phyloP scores from a whole-genome alignment of 2,113 vertebrate species.

The Turnix velox region DNA sequence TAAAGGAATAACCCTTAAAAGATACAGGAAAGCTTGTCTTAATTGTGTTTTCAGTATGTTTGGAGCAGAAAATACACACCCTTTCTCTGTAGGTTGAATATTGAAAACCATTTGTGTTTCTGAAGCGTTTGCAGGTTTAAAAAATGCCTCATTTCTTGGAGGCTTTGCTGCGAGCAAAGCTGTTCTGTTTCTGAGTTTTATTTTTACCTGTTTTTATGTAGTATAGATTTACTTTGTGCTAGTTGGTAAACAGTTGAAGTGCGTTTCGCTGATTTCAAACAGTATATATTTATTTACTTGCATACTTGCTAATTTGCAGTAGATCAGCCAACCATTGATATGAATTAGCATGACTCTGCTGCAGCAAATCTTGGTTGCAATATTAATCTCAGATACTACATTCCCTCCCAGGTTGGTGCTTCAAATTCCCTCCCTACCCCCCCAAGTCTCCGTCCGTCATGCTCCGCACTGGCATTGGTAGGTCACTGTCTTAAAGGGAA shows the following conservation, averaged over 20 bases:
- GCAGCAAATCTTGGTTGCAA: conserved; percentile 50
- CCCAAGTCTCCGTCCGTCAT: conserved; percentile 56
- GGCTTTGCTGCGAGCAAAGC: not conserved
- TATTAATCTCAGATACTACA: conserved; percentile 62
- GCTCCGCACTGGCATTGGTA: conserved; percentile 56
- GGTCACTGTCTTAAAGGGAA: conserved; percentile 49
- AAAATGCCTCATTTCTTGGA: not conserved
- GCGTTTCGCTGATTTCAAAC: not conserved
- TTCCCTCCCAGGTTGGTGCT: conserved; percentile 63
- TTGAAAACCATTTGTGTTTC: not conserved
- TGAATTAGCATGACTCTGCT: conserved; percentile 44
- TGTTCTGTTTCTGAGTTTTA: not conserved
- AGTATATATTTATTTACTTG: not conserved
- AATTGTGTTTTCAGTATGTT: not conserved
- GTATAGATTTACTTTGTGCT: not conserved
- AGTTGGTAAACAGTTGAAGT: not conserved
- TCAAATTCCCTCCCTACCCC: conserved; percentile 62
- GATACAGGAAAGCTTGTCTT: not conserved
- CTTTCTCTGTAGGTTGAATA: not conserved
- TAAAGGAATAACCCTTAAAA: conserved; percentile 23
- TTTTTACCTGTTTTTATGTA: not conserved
- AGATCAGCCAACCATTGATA: conserved; percentile 7
- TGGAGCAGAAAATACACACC: not conserved
- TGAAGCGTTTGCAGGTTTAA: not conserved
- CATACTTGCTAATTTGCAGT: not conserved